A percentile compares a stretch with the other conserved stretches of the same genome.
These are phyloP conservation scores for Stratiomys singularior DNA, from an alignment of 2,888 invertebrate genomes.

Conservation along the genomic window DNA sequence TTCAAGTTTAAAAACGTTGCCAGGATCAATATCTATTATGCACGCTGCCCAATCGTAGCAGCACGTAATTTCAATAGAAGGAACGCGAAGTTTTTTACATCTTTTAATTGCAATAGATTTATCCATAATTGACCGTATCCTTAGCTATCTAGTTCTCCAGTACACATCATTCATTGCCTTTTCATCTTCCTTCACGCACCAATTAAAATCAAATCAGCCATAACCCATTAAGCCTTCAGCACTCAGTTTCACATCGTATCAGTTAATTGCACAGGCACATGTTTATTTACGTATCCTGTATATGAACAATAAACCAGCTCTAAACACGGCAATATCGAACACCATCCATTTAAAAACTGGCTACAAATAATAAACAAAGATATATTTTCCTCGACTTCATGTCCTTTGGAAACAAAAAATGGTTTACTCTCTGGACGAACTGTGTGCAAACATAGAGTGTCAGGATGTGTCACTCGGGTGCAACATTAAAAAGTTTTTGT, in stretches of 20 bases:
- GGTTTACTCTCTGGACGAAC: neutral
- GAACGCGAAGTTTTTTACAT: too few relatives aligned
- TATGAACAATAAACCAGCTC: neutral
- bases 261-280: slow-evolving; percentile 27
- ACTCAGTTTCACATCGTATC: slow-evolving; percentile 21
- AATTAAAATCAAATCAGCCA: slow-evolving; percentile 2
- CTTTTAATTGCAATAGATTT: too few relatives aligned
- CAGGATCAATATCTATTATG: too few relatives aligned
- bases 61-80: too few relatives aligned
- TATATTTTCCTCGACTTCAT: too few relatives aligned
- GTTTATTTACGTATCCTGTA: neutral
- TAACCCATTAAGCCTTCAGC: neutral
- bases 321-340: neutral
- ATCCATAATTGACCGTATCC: too few relatives aligned
- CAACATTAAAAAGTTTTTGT: neutral
- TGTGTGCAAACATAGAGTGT: slow-evolving; percentile 16
- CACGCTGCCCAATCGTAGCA: too few relatives aligned
- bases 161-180: too few relatives aligned
- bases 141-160: too few relatives aligned
- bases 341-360: neutral
- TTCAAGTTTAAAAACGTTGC: too few relatives aligned
- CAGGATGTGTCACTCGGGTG: slow-evolving; percentile 13
- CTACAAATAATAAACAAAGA: too few relatives aligned
- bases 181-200: too few relatives aligned
- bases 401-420: neutral